A percentile compares a stretch with the other conserved stretches of the same genome.
Conservation (phyloP, 2,113 vertebrate species). For the Rousettus leschenaultii region DNA sequence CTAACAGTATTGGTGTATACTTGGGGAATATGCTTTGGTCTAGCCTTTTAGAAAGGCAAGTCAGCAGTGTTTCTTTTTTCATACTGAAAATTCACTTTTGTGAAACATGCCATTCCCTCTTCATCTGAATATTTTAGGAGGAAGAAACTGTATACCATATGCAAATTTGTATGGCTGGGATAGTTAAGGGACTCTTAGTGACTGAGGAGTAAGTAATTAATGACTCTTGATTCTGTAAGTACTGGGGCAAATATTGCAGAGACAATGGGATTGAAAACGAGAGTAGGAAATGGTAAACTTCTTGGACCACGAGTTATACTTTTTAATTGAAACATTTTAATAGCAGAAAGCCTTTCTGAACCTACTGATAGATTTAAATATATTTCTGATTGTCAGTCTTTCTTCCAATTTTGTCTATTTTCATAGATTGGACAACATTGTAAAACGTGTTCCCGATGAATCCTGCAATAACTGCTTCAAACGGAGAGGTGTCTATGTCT, state of each 20-base stretch:
- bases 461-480: neutral
- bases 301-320: neutral
- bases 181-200: neutral
- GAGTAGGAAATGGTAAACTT: neutral
- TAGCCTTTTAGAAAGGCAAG: neutral
- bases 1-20: too few species aligned
- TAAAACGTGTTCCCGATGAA: neutral
- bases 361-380: neutral
- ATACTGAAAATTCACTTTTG: neutral
- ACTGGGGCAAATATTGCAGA: neutral
- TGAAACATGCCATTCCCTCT: neutral
- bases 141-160: neutral
- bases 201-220: neutral
- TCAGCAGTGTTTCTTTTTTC: neutral
- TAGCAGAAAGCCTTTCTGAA: neutral
- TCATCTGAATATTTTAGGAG: neutral
- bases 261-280: neutral
- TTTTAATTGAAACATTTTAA: neutral
- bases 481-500: neutral
- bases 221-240: neutral
- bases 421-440: neutral
- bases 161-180: neutral
- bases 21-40: neutral
- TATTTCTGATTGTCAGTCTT: neutral
- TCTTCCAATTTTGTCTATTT: neutral